These are phyloP conservation scores for Eulemur coronatus DNA, from an alignment of 2,797 vertebrate species.

Conservation along the genomic window DNA sequence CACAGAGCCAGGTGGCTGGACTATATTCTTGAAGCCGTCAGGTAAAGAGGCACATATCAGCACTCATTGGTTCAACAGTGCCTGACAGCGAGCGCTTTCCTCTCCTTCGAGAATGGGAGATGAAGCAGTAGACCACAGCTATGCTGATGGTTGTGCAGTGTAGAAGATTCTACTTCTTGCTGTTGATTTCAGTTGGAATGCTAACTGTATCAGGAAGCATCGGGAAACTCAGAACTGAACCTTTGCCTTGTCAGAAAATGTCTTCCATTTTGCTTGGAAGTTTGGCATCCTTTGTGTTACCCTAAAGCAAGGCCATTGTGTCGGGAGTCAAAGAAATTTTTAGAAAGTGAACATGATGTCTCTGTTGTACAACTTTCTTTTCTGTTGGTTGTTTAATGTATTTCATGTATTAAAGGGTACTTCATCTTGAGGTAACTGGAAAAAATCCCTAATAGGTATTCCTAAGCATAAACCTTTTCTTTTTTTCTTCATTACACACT, in stretches of 20 bases:
- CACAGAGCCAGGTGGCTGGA: not conserved
- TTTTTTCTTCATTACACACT: not conserved
- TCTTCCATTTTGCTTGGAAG: conserved; percentile 40
- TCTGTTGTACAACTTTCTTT: not conserved
- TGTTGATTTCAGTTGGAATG: not conserved
- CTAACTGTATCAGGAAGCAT: not conserved
- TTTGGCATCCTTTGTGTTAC: not conserved
- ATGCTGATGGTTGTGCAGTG: not conserved
- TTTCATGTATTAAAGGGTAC: not conserved
- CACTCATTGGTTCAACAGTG: accelerated
- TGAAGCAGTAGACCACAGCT: not conserved
- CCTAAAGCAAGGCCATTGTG: not conserved
- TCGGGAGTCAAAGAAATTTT: conserved; percentile 50
- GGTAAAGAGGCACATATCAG: not conserved
- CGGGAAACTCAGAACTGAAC: not conserved
- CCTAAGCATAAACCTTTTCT: not conserved
- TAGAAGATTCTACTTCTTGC: not conserved
- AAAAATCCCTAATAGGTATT: not conserved
- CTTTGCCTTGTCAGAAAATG: not conserved
- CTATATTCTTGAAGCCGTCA: not conserved
- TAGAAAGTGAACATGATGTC: conserved; percentile 16
- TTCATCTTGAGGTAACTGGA: not conserved
- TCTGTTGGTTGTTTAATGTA: not conserved
- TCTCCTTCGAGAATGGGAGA: not conserved
- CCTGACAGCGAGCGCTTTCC: not conserved